Evolutionary conservation across 2,797 vertebrate species (phyloP).

Genomic region (Falco naumanni): DNA sequence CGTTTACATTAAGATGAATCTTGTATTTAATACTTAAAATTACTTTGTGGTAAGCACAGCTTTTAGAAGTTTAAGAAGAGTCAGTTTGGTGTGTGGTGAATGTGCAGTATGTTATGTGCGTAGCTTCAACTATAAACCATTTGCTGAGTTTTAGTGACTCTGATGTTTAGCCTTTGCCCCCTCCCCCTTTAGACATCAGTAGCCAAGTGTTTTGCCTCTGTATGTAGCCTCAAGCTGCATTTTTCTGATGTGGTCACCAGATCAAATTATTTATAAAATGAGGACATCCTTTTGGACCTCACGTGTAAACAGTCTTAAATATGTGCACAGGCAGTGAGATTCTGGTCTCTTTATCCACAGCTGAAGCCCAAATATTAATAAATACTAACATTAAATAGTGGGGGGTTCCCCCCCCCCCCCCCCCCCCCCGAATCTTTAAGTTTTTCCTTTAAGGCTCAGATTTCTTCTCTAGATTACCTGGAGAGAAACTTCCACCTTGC

Average conservation of each 20-base stretch:
- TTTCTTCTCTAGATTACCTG: not conserved
- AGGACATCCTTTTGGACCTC: slow-evolving; percentile 50
- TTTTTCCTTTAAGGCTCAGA: not conserved
- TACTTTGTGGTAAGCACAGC: not conserved
- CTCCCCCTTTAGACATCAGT: not conserved
- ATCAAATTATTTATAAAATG: slow-evolving; percentile 67
- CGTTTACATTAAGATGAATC: not conserved
- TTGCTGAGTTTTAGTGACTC: not conserved
- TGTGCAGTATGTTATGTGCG: not conserved
- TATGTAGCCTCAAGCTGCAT: not conserved
- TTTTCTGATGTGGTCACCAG: slow-evolving; percentile 13
- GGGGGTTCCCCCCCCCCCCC: accelerated
- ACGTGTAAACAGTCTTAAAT: slow-evolving; percentile 33
- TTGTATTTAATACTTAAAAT: not conserved
- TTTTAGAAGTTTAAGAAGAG: not conserved
- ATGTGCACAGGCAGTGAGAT: not conserved
- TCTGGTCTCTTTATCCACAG: slow-evolving; percentile 34
- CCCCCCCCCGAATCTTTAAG: not conserved
- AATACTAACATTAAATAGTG: not conserved
- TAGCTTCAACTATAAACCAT: not conserved
- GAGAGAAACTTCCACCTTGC: not conserved
- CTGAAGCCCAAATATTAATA: slow-evolving; percentile 27
- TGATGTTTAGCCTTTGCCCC: slow-evolving; percentile 52
- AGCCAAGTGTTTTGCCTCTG: slow-evolving; percentile 49
- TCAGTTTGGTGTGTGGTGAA: not conserved